Evolutionary conservation across 1,140 invertebrate genomes (phyloP), one percentile per base, ranked within the genome.

Genomic region (Camponotus pennsylvanicus): DNA sequence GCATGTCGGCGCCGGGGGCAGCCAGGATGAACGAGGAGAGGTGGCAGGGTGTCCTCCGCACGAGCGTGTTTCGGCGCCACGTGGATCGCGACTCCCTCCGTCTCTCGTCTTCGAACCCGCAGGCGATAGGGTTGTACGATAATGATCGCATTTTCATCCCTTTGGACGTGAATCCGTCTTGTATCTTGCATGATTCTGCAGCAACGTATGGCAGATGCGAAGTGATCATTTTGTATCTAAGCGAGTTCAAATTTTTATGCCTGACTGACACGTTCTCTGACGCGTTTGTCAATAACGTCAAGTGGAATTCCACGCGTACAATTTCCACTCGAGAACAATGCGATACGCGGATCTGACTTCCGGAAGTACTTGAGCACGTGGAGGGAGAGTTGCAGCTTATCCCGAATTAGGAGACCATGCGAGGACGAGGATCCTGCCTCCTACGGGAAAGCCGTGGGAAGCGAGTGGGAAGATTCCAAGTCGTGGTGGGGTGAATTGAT

Each of bases 351-450:
- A 27, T 85, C 13, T 52, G 63, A 84, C 27, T 59, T 77, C 59
- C 42, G 32, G 42, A 77, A 78, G 45, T 49, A 57, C 55, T 77
- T 77, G n/a, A 57, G 59, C 52, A 59, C 77, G 63, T 82, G 71
- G 66, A 86, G 82, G 71, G 71, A 85, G 70, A 85, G 52, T 21
- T 15, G 9, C 34, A 42, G 75, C 59, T 89, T 88, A 84, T 63
- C 63, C 40, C 69, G 18, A 52, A 88, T 71, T 83, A 85, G 86
- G 88, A 66, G 11, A 80, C 40, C 18, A 89, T 79, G 63, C 63
- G 64, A n/a, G 64, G 15, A 15, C 49, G 49, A 21, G 49, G 27
- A 55, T 88, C 21, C 40, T 66, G 70, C 55, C 37, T 87, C 61
- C 83, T 15, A 61, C 49, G 77, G 82, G 52, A 87, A 78, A 88